These are phyloP conservation scores for Cathartes aura DNA, from an alignment of 2,113 vertebrate genomes.

Conservation along the genomic window DNA sequence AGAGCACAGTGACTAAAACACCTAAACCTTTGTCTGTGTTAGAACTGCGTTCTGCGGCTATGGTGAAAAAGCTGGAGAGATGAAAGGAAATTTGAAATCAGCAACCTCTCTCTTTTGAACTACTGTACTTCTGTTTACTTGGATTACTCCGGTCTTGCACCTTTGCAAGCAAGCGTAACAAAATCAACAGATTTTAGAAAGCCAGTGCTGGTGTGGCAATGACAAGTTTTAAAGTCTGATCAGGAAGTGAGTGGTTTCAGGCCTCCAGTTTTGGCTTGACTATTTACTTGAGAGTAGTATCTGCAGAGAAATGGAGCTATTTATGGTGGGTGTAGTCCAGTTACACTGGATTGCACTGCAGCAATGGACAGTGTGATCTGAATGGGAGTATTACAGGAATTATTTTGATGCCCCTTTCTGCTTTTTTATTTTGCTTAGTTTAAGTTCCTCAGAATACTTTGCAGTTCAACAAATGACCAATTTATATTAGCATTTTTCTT, in stretches of 20 bases:
- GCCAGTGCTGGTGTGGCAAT: not conserved
- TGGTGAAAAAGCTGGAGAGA: not conserved
- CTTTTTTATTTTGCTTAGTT: not conserved
- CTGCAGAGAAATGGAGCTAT: not conserved
- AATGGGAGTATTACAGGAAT: not conserved
- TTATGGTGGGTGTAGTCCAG: not conserved
- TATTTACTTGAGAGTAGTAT: not conserved
- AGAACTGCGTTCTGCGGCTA: not conserved
- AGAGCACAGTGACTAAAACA: fast-evolving
- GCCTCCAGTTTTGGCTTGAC: not conserved
- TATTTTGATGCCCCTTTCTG: not conserved
- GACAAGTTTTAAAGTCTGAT: not conserved
- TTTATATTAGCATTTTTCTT: not conserved
- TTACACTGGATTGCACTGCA: not conserved
- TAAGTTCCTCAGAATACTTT: not conserved
- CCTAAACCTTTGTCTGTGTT: not conserved
- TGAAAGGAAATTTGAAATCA: not conserved
- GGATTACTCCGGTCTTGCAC: fast-evolving
- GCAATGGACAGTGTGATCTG: not conserved
- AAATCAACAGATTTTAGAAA: not conserved
- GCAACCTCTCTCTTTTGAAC: not conserved
- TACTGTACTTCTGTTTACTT: not conserved
- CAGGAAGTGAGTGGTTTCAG: not conserved
- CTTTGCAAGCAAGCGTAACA: not conserved
- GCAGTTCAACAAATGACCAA: not conserved